Conservation (phyloP, 2,888 invertebrate genomes). For the Mycalesis mineus region DNA sequence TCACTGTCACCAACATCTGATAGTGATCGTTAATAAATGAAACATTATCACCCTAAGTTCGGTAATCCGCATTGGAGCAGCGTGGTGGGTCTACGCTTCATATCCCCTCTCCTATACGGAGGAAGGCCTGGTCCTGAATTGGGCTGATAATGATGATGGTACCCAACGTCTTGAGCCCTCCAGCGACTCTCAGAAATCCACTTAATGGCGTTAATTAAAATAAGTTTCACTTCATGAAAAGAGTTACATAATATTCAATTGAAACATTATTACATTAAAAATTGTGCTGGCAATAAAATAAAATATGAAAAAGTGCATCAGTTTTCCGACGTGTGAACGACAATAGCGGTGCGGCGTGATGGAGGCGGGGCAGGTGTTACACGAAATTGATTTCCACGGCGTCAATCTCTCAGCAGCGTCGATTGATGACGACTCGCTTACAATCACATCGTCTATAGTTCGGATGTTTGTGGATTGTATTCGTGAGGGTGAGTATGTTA, state of each 20-base stretch:
- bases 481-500: no score
- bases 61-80: no score
- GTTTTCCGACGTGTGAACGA: slow-evolving; percentile 27
- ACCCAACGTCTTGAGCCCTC: no score
- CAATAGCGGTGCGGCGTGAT: slow-evolving; percentile 28
- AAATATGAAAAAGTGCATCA: not conserved
- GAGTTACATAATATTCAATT: not conserved
- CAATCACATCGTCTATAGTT: slow-evolving; percentile 24
- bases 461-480: not conserved
- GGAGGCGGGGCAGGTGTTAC: slow-evolving; percentile 37
- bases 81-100: no score
- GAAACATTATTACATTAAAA: not conserved
- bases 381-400: slow-evolving; percentile 47
- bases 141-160: no score
- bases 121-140: no score
- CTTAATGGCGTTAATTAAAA: no score
- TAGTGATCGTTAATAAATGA: no score
- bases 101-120: no score
- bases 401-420: slow-evolving; percentile 40
- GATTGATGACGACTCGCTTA: slow-evolving; percentile 37
- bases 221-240: not conserved
- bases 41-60: no score
- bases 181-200: no score
- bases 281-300: not conserved
- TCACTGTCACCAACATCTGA: no score